Base-by-base conservation (phyloP, 2,888 invertebrate species). In the Dione vanillae region DNA sequence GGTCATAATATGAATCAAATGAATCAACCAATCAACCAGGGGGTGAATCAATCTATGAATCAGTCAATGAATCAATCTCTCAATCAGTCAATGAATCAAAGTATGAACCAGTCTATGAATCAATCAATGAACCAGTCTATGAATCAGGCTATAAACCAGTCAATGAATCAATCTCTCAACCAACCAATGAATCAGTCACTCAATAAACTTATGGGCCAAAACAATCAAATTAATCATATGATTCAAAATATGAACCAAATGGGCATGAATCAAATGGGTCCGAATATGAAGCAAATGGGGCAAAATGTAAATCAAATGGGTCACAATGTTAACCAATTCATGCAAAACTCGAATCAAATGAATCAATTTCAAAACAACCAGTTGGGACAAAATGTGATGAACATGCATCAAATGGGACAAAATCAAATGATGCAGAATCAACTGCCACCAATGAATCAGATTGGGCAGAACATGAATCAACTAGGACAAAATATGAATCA, bases 351-450 rank as follows among this genome's bases (percentile, higher is more conserved):
- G 66, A 82, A 77, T 71, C 81, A 78, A 72, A 75, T 80, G 71
- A 69, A 74, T 45, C 81, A 81, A 66, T 82, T 78, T 69, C 83
- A 82, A 75, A 82, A 77, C 69, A 87, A 83, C 65, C 85, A 81
- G 65, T 79, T 85, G 73, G 80, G 80, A 69, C 87, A 81, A 56
- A 78, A 78, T 11, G 78, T 83, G 70, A 78, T 80, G 67, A 81
- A 76, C 72, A 66, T 79, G 3, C 86, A 77, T 82, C 88, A 73
- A 84, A 91, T 85, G 75, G 76, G 75, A 8, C 82, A 80, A 43
- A 82, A 79, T 35, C 85, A 83, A 56, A 80, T 84, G 77, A 76
- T 76, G 7, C 82, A 80, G 40, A 79, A 77, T 66, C 75, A 91
- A 58, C 80, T 85, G 80, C 74, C 78, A 8, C 83, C 78, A 64